phyloP scores from a whole-genome alignment of 2,113 vertebrate genomes.

The Meles meles region DNA sequence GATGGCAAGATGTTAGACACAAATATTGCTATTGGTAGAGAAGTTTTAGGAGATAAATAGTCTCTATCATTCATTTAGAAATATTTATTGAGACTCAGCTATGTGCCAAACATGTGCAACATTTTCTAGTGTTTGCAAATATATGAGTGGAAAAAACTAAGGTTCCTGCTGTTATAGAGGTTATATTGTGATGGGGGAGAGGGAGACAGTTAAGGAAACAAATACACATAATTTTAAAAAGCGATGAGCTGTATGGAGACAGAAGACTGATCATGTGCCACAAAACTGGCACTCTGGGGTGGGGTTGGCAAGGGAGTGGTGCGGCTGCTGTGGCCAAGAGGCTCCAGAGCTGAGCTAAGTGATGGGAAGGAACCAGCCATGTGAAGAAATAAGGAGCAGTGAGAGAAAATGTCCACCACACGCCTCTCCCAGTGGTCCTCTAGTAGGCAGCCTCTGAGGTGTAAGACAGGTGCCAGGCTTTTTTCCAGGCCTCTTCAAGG shows the following conservation, averaged over 20 bases:
- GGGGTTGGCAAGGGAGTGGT: no score
- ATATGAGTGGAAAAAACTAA: neutral
- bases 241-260: neutral
- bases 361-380: neutral
- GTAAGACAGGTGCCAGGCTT: neutral
- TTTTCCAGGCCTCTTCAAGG: neutral
- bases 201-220: neutral
- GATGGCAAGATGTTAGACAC: neutral
- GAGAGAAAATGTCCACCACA: neutral
- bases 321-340: fast-evolving
- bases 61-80: neutral
- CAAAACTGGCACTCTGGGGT: neutral
- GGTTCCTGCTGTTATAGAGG: neutral
- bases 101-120: neutral
- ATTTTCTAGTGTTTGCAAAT: neutral
- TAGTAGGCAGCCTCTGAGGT: neutral
- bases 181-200: neutral
- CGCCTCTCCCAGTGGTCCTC: neutral
- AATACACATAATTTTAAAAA: neutral
- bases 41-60: neutral
- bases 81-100: neutral
- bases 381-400: neutral
- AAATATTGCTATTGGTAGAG: neutral
- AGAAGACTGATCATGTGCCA: neutral
- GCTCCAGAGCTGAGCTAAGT: neutral